A percentile compares a stretch with the other conserved stretches of the same genome.
These are phyloP conservation scores for Mirounga angustirostris DNA, from an alignment of 2,113 vertebrate genomes.

Conservation along the genomic window DNA sequence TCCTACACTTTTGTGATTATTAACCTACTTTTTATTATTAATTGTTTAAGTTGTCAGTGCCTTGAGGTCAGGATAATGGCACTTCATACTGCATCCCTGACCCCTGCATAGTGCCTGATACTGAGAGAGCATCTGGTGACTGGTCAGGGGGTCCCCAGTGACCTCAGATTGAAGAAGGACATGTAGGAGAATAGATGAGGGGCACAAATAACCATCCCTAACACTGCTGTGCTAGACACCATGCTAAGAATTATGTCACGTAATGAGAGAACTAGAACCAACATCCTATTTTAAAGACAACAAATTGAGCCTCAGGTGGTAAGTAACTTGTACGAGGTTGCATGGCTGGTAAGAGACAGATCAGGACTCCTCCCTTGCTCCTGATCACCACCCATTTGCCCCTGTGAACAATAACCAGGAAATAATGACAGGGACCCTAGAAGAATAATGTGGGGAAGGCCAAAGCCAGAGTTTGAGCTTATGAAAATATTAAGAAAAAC, in stretches of 20 bases:
- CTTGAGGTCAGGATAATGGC: neutral
- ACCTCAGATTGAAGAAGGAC: neutral
- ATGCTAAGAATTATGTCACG: neutral
- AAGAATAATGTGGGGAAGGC: neutral
- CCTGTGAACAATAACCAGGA: neutral
- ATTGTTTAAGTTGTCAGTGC: neutral
- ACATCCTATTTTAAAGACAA: neutral
- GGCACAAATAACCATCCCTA: too few relatives aligned
- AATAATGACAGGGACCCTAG: neutral
- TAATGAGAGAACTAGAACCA: neutral
- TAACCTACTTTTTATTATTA: too few relatives aligned
- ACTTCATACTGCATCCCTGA: neutral
- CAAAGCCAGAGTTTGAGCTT: neutral
- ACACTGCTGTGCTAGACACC: too few relatives aligned
- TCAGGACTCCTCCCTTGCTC: neutral
- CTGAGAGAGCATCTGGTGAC: neutral
- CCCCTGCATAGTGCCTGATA: neutral
- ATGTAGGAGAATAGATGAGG: neutral
- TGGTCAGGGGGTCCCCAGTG: neutral
- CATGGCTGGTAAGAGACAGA: neutral
- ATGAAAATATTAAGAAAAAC: neutral
- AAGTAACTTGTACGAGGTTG: neutral
- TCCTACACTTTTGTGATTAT: neutral
- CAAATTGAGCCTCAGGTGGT: neutral
- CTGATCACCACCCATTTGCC: neutral